Conservation (phyloP, 2,113 vertebrate genomes). For the Nesoenas mayeri region DNA sequence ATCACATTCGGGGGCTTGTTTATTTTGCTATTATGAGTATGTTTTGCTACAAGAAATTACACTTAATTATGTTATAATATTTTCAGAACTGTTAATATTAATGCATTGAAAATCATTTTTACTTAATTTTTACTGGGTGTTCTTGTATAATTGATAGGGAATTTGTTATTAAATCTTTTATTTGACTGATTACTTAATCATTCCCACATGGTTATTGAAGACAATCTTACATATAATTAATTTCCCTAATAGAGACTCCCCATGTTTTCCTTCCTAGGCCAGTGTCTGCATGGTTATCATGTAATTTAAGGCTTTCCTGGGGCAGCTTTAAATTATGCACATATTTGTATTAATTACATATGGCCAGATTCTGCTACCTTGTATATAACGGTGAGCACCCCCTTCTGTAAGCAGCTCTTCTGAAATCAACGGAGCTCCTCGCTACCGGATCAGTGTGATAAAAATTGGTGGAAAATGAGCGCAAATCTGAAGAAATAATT, state of each 20-base stretch:
- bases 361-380: conserved; percentile 52
- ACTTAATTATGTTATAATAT: conserved; percentile 50
- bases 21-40: conserved; percentile 43
- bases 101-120: conserved; percentile 23
- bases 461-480: background rate
- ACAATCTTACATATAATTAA: conserved; percentile 73
- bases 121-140: conserved; percentile 66
- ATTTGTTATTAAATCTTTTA: conserved; percentile 72
- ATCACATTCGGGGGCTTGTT: background rate
- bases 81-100: conserved; percentile 55
- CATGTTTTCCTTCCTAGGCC: conserved; percentile 66
- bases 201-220: conserved; percentile 71
- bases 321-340: conserved; percentile 70
- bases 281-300: conserved; percentile 61
- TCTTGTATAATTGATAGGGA: conserved; percentile 68
- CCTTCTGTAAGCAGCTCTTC: background rate
- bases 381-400: background rate
- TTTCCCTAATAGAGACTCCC: conserved; percentile 68
- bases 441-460: rapidly evolving
- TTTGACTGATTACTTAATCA: conserved; percentile 73
- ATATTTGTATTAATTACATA: conserved; percentile 66
- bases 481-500: background rate
- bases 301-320: conserved; percentile 71
- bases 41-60: conserved; percentile 55
- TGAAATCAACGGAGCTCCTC: background rate